Percentiles rank a stretch among this genome's conserved stretches.
phyloP scores from a whole-genome alignment of 92 coral and sea anemone genomes.

The Palythoa grandiflora region DNA sequence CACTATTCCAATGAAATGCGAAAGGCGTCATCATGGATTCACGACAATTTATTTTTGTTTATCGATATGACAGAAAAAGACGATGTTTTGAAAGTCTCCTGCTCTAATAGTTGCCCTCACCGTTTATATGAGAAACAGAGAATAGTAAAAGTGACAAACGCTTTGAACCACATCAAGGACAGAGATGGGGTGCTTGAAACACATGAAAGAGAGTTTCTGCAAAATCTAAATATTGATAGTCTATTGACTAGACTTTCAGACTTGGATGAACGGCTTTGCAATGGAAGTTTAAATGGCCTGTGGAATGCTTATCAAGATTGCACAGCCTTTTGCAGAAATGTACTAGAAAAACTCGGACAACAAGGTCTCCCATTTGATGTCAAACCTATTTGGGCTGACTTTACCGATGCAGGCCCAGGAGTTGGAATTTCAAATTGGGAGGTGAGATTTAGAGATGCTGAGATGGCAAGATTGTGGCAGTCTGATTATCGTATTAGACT shows the following conservation, averaged over 20 bases:
- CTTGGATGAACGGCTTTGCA: constrained; percentile 14
- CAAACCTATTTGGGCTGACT: constrained; percentile 34
- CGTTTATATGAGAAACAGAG: constrained; percentile 21
- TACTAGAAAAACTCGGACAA: constrained; percentile 2
- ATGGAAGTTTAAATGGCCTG: background rate
- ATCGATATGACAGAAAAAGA: constrained; percentile 45
- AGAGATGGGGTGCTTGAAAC: background rate
- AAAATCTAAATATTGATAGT: background rate
- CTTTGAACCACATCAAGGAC: background rate
- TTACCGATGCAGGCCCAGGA: constrained; percentile 43
- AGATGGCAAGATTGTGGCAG: constrained; percentile 37
- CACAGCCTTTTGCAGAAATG: background rate
- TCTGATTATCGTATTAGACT: constrained; percentile 29
- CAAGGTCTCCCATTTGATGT: constrained; percentile 33
- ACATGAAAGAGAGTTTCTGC: constrained; percentile 13
- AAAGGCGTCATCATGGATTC: constrained; percentile 6
- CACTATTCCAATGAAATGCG: constrained; percentile 22
- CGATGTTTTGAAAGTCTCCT: constrained; percentile 24
- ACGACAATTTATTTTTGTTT: constrained; percentile 22
- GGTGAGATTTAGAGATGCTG: constrained; percentile 27
- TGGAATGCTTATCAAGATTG: constrained; percentile 40
- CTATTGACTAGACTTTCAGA: constrained; percentile 30
- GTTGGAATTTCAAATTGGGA: constrained; percentile 36
- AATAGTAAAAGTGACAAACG: background rate
- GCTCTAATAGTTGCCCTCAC: constrained; percentile 2